These are phyloP conservation scores for Drosophila mulleri DNA, from an alignment of 2,888 invertebrate species.

Conservation along the genomic window DNA sequence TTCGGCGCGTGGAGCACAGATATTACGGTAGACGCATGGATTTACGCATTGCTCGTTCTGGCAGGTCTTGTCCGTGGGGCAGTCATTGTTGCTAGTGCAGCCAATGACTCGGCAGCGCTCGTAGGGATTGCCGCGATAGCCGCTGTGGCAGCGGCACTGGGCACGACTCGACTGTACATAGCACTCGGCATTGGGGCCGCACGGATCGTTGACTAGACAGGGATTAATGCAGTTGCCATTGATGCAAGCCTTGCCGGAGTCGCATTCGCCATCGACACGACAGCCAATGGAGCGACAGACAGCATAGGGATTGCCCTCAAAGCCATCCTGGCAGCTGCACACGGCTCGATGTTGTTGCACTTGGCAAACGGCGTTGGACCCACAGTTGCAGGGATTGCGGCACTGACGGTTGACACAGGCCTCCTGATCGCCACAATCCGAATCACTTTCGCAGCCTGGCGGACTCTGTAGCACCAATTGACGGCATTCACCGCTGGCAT, in stretches of 20 bases:
- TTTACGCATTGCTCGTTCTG: slow-evolving; percentile 94
- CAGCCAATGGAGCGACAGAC: slow-evolving; percentile 93
- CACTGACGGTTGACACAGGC: slow-evolving; percentile 95
- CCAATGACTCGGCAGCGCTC: slow-evolving; percentile 91
- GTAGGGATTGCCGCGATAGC: slow-evolving; percentile 92
- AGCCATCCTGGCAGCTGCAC: slow-evolving; percentile 93
- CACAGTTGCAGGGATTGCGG: slow-evolving; percentile 94
- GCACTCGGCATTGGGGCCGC: slow-evolving; percentile 93
- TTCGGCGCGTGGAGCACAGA: slow-evolving; percentile 91
- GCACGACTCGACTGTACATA: slow-evolving; percentile 90
- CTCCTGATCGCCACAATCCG: slow-evolving; percentile 91
- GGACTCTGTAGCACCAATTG: slow-evolving; percentile 89
- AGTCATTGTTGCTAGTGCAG: slow-evolving; percentile 94
- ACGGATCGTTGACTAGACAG: slow-evolving; percentile 92
- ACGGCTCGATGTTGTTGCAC: slow-evolving; percentile 93
- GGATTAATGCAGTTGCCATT: slow-evolving; percentile 95
- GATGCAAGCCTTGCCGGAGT: slow-evolving; percentile 92
- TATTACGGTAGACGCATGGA: slow-evolving; percentile 91
- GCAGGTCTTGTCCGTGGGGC: slow-evolving; percentile 93
- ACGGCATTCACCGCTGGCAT: slow-evolving; percentile 91
- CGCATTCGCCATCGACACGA: slow-evolving; percentile 92
- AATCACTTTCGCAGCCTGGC: slow-evolving; percentile 91
- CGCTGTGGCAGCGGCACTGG: slow-evolving; percentile 92
- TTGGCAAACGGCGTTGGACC: slow-evolving; percentile 92
- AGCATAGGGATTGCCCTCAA: slow-evolving; percentile 94